phyloP scores from a whole-genome alignment of 2,113 vertebrate genomes.

The Pycnonotus jocosus region DNA sequence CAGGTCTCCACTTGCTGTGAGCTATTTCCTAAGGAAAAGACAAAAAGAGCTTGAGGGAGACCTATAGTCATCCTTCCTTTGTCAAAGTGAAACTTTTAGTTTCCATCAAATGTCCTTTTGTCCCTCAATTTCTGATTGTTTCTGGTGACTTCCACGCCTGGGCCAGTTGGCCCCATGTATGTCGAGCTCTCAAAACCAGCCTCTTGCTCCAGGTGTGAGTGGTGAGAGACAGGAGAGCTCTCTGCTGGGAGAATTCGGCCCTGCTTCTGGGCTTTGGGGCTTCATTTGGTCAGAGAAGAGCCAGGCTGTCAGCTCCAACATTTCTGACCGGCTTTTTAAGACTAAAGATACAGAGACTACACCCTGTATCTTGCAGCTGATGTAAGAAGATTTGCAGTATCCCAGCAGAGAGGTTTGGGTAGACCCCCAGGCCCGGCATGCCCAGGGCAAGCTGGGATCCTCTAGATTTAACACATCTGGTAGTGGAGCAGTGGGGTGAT shows the following conservation, averaged over 20 bases:
- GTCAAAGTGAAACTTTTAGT: neutral
- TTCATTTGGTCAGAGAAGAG: neutral
- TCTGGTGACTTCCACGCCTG: neutral
- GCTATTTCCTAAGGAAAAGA: neutral
- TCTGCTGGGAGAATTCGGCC: neutral
- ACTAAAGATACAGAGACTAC: neutral
- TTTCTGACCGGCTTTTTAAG: neutral
- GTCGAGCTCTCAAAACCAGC: neutral
- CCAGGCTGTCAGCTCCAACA: neutral
- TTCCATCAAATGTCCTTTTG: neutral
- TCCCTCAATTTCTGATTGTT: neutral
- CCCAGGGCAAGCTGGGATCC: neutral
- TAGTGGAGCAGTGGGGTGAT: neutral
- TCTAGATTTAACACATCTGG: neutral
- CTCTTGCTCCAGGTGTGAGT: neutral
- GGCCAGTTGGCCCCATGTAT: neutral
- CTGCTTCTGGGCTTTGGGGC: neutral
- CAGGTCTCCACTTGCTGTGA: neutral
- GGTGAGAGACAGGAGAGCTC: neutral
- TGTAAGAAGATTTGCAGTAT: neutral
- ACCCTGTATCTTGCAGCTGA: neutral
- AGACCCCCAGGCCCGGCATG: neutral
- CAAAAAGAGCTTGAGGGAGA: neutral
- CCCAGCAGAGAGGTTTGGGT: neutral
- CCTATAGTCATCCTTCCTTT: neutral